Evolutionary conservation across 2,113 vertebrate genomes (phyloP), one percentile per base, ranked within the genome.

Genomic region (Rhagologus leucostigma): DNA sequence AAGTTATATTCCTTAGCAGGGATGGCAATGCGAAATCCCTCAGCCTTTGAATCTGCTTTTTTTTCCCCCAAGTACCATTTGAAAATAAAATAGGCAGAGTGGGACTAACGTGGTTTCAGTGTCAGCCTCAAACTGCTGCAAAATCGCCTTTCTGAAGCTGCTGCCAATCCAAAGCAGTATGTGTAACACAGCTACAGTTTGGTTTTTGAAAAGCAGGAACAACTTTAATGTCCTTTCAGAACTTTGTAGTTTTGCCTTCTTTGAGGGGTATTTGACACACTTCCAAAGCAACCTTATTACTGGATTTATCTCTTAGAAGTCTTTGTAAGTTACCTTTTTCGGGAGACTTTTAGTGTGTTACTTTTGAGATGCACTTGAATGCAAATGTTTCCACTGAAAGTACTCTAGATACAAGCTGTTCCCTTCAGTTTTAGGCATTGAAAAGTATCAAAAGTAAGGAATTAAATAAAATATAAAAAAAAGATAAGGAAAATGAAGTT

Each of bases 151-250:
- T 82, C 53, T 85, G 78, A 87, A 88, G 49, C 53, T 76, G 29
- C 68, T 85, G 74, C 74, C 53, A 87, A 7, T 68, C 77, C 82
- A 57, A 46, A 93, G 37, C 68, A 81, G 52, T 42, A n/a, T 37
- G 41, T 55, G 27, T 68, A 84, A 67, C 50, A 62, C 35, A 55
- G 32, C 44, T 68, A 63, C 1, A 11, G 32, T 81, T 56, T 90
- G 46, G 77, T 65, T 93, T 88, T 37, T 79, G 10, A 62, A 89
- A 78, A 77, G 35, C 46, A 86, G 41, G 57, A 86, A 9, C 56
- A 87, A 75, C 69, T 91, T 91, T 29, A 53, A 74, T 90, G 55
- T 80, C 44, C 60, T 59, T 32, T 83, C 50, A 44, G 11, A 87
- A 68, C 67, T 65, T 59, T 57, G 69, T 35, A 14, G 41, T 46